Evolutionary conservation across 1,140 invertebrate genomes (phyloP).

Genomic region (Drosophila setifemur): DNA sequence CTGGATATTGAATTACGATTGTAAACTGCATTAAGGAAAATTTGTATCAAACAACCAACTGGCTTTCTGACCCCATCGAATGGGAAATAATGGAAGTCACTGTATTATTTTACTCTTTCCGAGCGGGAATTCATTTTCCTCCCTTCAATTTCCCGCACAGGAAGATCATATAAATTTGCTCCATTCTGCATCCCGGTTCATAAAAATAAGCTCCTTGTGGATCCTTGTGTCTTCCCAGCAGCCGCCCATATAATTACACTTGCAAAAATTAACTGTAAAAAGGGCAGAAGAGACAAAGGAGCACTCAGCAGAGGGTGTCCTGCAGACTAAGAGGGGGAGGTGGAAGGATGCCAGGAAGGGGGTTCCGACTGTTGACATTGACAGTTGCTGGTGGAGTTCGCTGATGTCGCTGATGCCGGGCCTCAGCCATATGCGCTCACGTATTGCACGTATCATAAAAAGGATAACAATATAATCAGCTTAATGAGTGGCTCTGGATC

Average conservation of each 20-base stretch:
- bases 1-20: no score
- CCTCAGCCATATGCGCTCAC: constrained; percentile 72
- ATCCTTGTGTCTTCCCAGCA: constrained; percentile 31
- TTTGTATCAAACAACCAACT: no score
- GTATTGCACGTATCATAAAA: constrained; percentile 82
- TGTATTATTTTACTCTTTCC: neutral
- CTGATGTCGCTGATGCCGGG: constrained; percentile 31
- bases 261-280: constrained; percentile 64
- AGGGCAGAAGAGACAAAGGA: constrained; percentile 21
- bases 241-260: constrained; percentile 70
- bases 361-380: constrained; percentile 41
- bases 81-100: no score
- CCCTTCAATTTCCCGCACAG: neutral
- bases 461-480: constrained; percentile 82
- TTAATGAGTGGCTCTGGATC: constrained; percentile 75
- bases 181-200: constrained; percentile 36
- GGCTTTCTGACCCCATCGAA: no score
- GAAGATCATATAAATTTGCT: constrained; percentile 43
- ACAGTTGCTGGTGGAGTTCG: constrained; percentile 7
- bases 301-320: neutral
- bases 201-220: constrained; percentile 61
- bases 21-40: no score
- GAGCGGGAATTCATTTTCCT: neutral
- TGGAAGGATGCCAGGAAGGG: neutral
- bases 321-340: neutral